phyloP scores from a whole-genome alignment of 2,888 invertebrate species.

The Teinopalpus imperialis region DNA sequence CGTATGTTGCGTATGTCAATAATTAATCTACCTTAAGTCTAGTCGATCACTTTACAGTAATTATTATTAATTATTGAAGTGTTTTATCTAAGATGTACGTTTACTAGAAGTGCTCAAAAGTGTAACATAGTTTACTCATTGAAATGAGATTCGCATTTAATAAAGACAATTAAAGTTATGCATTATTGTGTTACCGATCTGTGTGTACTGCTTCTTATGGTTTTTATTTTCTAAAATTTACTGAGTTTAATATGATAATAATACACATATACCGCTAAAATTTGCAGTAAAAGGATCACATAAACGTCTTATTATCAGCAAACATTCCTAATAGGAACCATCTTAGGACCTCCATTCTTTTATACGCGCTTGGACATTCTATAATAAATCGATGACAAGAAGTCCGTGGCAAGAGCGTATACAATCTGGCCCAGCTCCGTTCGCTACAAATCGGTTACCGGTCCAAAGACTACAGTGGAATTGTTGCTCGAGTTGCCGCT shows the following conservation, averaged over 20 bases:
- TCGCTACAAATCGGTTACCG: conserved; percentile 83
- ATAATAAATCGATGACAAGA: conserved; percentile 53
- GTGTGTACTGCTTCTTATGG: not conserved
- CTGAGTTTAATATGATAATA: conserved; percentile 2
- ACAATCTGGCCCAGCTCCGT: conserved; percentile 47
- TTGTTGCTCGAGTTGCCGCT: conserved; percentile 63
- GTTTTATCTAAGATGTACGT: too few species aligned
- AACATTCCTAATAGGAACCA: not conserved
- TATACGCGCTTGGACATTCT: conserved; percentile 31
- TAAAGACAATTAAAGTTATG: not conserved
- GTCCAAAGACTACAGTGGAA: conserved; percentile 80
- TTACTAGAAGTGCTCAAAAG: too few species aligned
- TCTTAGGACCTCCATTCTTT: not conserved
- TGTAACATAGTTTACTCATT: not conserved
- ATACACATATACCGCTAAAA: not conserved
- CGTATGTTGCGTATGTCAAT: conserved; percentile 15
- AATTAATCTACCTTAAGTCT: not conserved
- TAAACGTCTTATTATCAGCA: not conserved
- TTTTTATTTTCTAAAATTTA: too few species aligned
- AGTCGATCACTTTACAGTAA: not conserved
- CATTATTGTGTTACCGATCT: not conserved
- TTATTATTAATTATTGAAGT: not conserved
- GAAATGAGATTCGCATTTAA: conserved; percentile 5
- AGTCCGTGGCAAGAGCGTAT: conserved; percentile 50
- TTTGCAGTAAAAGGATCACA: conserved; percentile 1